Base-by-base conservation (phyloP, 2,888 invertebrate species). In the Toxonevra muliebris region DNA sequence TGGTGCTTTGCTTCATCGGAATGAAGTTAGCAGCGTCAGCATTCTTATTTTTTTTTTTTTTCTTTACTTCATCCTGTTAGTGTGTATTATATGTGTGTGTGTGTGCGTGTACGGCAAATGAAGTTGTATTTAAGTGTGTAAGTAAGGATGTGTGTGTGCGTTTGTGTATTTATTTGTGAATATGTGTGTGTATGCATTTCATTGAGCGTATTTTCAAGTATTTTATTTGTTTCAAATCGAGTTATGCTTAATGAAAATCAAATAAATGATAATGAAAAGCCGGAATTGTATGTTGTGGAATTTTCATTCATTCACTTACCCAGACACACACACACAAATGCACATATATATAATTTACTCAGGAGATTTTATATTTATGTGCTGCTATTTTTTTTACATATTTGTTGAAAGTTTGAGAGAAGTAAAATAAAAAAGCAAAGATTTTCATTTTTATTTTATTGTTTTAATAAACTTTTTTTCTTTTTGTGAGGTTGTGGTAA, bases 161-260 rank as follows among this genome's bases (percentile, higher is more conserved):
- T 30, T 30, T 30, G 30, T 30, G 30, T n/a, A 5, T 48, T 8
- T n/a, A 8, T 48, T 48, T 48, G 11, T 48, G 48, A 15, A n/a
- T 48, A 11, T 9, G 15, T 13, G 45, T 1, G 12, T 45, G 45
- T 45, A 11, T 48, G 48, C 15, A 15, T 48, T 48, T 48, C 48
- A n/a, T 13, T 48, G 48, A 4, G 48, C 2, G 48, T 9, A 15
- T 48, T 12, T 77, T 77, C 77, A 77, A 75, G 71, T 48, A 48
- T 48, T 12, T 77, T 80, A 76, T 77, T 78, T 76, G 80, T 77
- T 76, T 80, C 76, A 77, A 80, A 80, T 80, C 77, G 79, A 80
- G 80, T 80, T 80, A 80, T 78, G 78, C 78, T 76, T 79, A 81
- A 81, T 80, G 80, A 80, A 80, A 80, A 79, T 80, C 79, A 79